A percentile compares a stretch with the other conserved stretches of the same genome.
Evolutionary conservation across 2,113 vertebrate species (phyloP).

Genomic region (Pedetes capensis): DNA sequence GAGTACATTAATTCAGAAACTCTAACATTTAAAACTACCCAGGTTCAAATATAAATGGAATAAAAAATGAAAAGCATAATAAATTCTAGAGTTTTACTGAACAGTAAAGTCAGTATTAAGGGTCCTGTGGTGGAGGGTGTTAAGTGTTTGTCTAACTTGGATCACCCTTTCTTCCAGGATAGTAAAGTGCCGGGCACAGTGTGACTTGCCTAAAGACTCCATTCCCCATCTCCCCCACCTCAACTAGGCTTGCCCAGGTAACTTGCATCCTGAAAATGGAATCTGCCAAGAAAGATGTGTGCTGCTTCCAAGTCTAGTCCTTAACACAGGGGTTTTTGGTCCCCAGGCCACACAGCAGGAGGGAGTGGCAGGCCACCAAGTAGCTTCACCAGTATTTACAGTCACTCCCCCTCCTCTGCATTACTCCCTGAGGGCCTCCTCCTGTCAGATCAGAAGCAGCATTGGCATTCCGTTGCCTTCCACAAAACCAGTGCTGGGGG

Average conservation of each 20-base stretch:
- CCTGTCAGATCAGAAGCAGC: too few species aligned
- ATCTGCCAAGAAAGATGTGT: neutral
- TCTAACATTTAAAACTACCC: neutral
- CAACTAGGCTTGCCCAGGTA: neutral
- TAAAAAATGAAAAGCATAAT: conserved; percentile 7
- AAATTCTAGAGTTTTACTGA: neutral
- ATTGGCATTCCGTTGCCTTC: too few species aligned
- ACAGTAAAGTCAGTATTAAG: neutral
- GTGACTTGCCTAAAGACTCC: neutral
- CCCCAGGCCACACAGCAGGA: too few species aligned
- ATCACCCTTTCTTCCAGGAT: neutral
- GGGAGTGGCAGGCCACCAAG: too few species aligned
- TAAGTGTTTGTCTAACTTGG: neutral
- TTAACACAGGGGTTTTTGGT: too few species aligned
- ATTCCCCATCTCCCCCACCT: neutral
- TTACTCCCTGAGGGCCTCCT: too few species aligned
- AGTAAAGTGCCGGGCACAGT: neutral
- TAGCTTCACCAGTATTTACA: too few species aligned
- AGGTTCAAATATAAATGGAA: neutral
- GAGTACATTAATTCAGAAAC: neutral
- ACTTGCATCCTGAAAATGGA: neutral
- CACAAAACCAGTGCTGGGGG: too few species aligned
- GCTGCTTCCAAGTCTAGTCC: neutral
- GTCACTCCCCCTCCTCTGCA: too few species aligned
- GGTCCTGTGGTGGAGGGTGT: neutral